These are phyloP conservation scores for Cyclura pinguis DNA, from an alignment of 2,797 vertebrate genomes.

Conservation along the genomic window DNA sequence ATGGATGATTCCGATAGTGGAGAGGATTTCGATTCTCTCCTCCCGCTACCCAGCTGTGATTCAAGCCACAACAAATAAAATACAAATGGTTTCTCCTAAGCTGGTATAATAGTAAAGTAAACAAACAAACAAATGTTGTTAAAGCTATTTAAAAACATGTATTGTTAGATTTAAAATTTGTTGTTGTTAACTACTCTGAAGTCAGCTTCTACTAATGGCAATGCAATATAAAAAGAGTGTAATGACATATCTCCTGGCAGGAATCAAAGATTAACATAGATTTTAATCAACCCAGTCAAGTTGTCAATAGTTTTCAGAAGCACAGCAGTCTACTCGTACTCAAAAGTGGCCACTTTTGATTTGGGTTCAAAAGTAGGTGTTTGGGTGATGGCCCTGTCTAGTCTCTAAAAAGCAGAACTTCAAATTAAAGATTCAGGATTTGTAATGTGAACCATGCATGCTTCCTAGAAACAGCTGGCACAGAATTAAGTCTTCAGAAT, in stretches of 20 bases:
- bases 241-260: no score
- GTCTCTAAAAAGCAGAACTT: background rate
- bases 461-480: background rate
- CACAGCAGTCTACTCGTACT: background rate
- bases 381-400: background rate
- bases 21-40: slow-evolving; percentile 4
- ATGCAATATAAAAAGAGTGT: no score
- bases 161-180: background rate
- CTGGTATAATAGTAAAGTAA: background rate
- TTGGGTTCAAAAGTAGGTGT: background rate
- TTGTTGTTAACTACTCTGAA: no score
- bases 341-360: background rate
- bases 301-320: background rate
- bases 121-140: background rate
- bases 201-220: no score
- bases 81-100: slow-evolving; percentile 29
- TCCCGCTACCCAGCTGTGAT: background rate
- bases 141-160: background rate
- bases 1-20: slow-evolving; percentile 48
- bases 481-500: background rate
- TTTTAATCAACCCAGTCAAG: background rate
- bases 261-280: background rate
- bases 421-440: background rate
- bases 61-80: slow-evolving; percentile 36
- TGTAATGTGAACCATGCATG: background rate